Percentiles rank a stretch among this genome's conserved stretches.
These are phyloP conservation scores for Zygaena filipendulae DNA, from an alignment of 2,888 invertebrate species.

Conservation along the genomic window DNA sequence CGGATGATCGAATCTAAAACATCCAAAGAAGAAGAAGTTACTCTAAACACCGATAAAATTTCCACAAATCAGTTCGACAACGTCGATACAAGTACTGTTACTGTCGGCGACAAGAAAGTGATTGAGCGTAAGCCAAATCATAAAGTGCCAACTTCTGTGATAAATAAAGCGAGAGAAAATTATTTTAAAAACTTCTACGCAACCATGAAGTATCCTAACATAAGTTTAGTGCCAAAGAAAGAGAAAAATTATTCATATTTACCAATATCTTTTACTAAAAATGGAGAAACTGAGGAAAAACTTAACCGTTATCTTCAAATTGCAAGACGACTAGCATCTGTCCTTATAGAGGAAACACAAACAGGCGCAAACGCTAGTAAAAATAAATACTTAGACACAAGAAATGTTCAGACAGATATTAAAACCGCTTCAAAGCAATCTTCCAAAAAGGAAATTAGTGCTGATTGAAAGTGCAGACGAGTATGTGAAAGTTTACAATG, in stretches of 20 bases:
- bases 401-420: too few species aligned
- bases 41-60: constrained; percentile 18
- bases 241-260: constrained; percentile 5
- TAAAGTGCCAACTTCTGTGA: constrained; percentile 26
- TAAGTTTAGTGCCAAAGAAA: constrained; percentile 10
- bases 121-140: constrained; percentile 20
- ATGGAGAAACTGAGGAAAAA: too few species aligned
- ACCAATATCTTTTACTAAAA: too few species aligned
- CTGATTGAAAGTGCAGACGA: too few species aligned
- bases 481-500: too few species aligned
- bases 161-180: constrained; percentile 38
- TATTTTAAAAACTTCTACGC: constrained; percentile 37
- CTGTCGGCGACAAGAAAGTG: constrained; percentile 23
- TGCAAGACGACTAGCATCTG: constrained; percentile 34
- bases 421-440: too few species aligned
- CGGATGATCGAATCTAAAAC: constrained; percentile 8
- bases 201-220: constrained; percentile 22
- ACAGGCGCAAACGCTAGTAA: background rate
- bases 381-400: too few species aligned
- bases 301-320: constrained; percentile 18
- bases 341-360: constrained; percentile 24
- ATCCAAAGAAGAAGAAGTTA: constrained; percentile 11
- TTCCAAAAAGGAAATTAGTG: too few species aligned
- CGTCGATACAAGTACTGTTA: constrained; percentile 16
- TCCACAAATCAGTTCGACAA: constrained; percentile 5